phyloP scores from a whole-genome alignment of 2,888 invertebrate genomes.

The Dichetophora obliterata region DNA sequence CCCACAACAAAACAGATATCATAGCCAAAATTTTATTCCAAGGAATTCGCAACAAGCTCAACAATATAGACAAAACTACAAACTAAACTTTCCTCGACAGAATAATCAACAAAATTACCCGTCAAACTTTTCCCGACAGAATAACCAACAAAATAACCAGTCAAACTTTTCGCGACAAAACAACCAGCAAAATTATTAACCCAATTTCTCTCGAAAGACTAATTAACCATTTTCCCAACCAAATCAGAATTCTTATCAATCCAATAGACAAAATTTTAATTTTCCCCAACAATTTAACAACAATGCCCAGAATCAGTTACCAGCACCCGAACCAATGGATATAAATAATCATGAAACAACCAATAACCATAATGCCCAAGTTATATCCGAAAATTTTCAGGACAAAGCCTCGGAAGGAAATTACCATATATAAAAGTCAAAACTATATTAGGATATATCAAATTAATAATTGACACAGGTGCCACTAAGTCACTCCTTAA shows the following conservation, averaged over 20 bases:
- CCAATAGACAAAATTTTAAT: conserved; percentile 18
- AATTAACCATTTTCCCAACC: conserved; percentile 5
- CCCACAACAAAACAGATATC: not conserved
- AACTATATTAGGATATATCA: conserved; percentile 22
- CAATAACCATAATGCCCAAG: not conserved
- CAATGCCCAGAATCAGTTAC: conserved; percentile 1
- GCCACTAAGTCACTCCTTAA: conserved; percentile 39
- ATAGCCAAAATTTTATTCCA: conserved; percentile 50
- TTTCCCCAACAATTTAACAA: conserved; percentile 16
- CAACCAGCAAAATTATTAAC: not conserved
- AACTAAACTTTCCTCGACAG: conserved; percentile 14
- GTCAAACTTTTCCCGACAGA: not conserved
- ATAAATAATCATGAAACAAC: conserved; percentile 29
- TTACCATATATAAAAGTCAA: conserved; percentile 43
- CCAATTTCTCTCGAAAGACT: conserved; percentile 1
- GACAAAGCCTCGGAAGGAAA: conserved; percentile 36
- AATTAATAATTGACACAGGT: conserved; percentile 8
- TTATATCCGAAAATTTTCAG: conserved; percentile 33
- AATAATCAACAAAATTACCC: not conserved
- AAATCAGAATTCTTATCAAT: conserved; percentile 34
- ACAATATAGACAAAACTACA: conserved; percentile 19
- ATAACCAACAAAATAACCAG: not conserved
- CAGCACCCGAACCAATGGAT: conserved; percentile 43
- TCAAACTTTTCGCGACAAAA: not conserved
- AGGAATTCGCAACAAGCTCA: conserved; percentile 17